A percentile compares a stretch with the other conserved stretches of the same genome.
Conservation (phyloP, 2,888 invertebrate species). For the Leucozona laternaria region DNA sequence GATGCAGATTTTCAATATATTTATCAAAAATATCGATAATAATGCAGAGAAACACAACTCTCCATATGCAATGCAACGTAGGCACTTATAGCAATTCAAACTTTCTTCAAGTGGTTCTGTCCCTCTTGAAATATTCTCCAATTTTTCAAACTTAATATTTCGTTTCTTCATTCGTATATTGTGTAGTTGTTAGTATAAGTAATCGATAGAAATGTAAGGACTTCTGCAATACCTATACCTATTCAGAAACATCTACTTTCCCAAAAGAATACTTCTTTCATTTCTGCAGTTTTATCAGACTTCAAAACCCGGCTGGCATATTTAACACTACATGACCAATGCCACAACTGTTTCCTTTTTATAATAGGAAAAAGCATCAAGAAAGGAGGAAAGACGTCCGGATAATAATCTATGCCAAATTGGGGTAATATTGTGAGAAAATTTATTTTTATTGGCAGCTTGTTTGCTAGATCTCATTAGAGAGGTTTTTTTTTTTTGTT, state of each 20-base stretch:
- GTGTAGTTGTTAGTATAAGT: background rate
- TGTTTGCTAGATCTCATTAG: slow-evolving; percentile 51
- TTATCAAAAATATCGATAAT: too few relatives aligned
- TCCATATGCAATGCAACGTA: too few relatives aligned
- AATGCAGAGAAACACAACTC: too few relatives aligned
- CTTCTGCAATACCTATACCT: background rate
- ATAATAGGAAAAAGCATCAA: background rate
- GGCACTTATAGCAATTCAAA: too few relatives aligned
- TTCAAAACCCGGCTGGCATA: slow-evolving; percentile 49
- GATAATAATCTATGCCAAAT: slow-evolving; percentile 58
- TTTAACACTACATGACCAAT: slow-evolving; percentile 24
- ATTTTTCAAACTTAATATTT: background rate
- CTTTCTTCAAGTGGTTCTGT: background rate
- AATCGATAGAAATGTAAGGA: background rate
- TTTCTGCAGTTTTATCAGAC: slow-evolving; percentile 17
- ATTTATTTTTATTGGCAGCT: slow-evolving; percentile 62
- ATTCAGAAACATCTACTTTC: slow-evolving; percentile 19
- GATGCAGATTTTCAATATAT: too few relatives aligned
- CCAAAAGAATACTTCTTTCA: slow-evolving; percentile 2
- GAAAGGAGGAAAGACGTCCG: background rate
- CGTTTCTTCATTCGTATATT: background rate
- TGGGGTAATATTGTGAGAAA: slow-evolving; percentile 61
- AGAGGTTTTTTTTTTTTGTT: background rate
- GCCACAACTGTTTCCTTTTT: background rate
- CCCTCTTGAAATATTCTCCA: background rate